Conservation (phyloP, 2,888 invertebrate species). For the Aleiodes leptofemur region DNA sequence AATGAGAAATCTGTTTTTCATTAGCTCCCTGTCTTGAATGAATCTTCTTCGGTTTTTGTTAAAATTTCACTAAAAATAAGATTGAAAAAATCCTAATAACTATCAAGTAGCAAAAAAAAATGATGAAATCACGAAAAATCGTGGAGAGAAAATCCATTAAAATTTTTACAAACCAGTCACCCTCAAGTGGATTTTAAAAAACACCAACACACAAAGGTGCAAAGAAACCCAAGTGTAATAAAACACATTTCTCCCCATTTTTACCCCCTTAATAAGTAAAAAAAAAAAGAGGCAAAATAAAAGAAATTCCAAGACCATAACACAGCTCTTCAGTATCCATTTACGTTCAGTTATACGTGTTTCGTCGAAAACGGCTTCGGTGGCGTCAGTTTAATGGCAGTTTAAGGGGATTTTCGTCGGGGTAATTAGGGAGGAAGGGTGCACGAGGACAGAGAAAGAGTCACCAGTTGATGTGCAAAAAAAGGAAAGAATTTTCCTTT, state of each 20-base stretch:
- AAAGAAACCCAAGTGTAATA: conserved; percentile 19
- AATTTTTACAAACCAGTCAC: conserved; percentile 51
- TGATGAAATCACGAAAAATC: conserved; percentile 43
- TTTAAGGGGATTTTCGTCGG: conserved; percentile 71
- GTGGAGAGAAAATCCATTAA: conserved; percentile 52
- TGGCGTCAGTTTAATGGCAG: conserved; percentile 69
- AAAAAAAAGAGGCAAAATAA: conserved; percentile 32
- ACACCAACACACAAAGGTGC: conserved; percentile 30
- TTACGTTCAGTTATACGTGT: conserved; percentile 51
- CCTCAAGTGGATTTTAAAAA: conserved; percentile 41
- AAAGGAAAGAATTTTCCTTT: conserved; percentile 36
- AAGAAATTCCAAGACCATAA: conserved; percentile 28
- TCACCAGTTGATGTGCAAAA: conserved; percentile 7
- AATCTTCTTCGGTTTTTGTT: too few species aligned
- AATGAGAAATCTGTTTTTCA: too few species aligned
- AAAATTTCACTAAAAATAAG: too few species aligned
- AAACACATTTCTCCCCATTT: conserved; percentile 9
- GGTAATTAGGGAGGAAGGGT: conserved; percentile 66
- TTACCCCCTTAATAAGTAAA: not conserved
- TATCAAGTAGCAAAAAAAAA: conserved; percentile 23
- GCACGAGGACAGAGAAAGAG: conserved; percentile 23
- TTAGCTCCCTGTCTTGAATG: too few species aligned
- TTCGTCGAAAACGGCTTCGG: conserved; percentile 51
- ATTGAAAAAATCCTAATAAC: too few species aligned
- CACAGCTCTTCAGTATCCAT: conserved; percentile 57